Base-by-base conservation (phyloP, 2,888 invertebrate genomes). In the Hydraecia micacea region DNA sequence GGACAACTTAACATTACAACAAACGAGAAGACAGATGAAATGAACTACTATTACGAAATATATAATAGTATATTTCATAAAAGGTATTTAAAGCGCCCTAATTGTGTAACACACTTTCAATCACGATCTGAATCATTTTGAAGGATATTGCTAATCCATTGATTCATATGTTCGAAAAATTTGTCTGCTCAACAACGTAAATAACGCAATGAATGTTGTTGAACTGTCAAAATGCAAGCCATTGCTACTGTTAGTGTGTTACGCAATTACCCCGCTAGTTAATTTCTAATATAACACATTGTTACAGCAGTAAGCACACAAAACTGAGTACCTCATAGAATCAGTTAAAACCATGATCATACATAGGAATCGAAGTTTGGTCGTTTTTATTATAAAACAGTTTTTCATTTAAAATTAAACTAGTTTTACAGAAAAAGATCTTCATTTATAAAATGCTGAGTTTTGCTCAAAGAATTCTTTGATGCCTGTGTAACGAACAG, bases 291-390 rank as follows among this genome's bases (percentile, higher is more conserved):
- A n/a, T 25, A 55, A 55, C 21, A 25, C 52, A 52, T 15, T 32
- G 5, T 46, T 74, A 52, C 5, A 32, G 28, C 11, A 81, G n/a
- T 81, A 52, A 3, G 3, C n/a, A 13, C 9, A 25, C 1, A 42
- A 49, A 65, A 66, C 46, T 42, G 42, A 70, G 73, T 85, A 85
- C 78, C 75, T 75, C 76, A 65, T 39, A 25, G 21, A 62, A 46
- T 63, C 66, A 55, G 55, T n/a, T 55, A n/a, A 55, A 55, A 55
- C 55, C 55, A 70, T 60, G 66, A 66, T 75, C 6, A 39, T 60
- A 86, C 4, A 32, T 60, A 86, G 68, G 68, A 75, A 77, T 84
- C 70, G 76, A 79, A 65, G 74, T 71, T 88, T 87, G 88, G 86
- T 87, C 88, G 39, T 65, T 72, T 83, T 79, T 77, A 62, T 55